Base-by-base conservation (phyloP, 1,140 invertebrate genomes). In the Scaptomyza pallida region DNA sequence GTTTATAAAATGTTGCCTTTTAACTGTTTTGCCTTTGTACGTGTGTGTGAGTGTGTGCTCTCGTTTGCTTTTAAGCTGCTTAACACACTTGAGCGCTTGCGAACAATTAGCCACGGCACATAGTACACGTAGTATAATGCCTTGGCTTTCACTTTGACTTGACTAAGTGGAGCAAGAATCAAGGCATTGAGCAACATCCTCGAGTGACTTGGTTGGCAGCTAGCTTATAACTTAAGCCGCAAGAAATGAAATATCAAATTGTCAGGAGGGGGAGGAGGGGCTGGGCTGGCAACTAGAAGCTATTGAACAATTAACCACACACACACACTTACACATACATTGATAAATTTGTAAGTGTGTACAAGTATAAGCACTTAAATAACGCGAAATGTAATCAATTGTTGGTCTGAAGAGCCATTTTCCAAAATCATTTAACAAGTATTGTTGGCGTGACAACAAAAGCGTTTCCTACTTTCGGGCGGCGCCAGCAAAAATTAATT, bases 81-180 rank as follows among this genome's bases (percentile, higher is more conserved):
- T 85, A 79, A 45, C 23, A 55, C 60, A 54, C 45, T 65, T 79
- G 72, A 83, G 80, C 80, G 80, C 79, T 75, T 86, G 80, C 75
- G 67, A 83, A 83, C 79, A 85, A 83, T 83, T 83, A 85, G 72
- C 57, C 62, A 48, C 12, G 17, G 51, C 44, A 55, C 59, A 69
- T 67, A n/a, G n/a, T n/a, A 30, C 26, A 6, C n/a, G n/a, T n/a
- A 30, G 26, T 30, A 45, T 55, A 68, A 75, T 57, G 60, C 62
- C 52, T 72, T 45, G 15, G 60, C 50, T 45, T 56, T n/a, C 2
- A 19, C 21, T 61, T 45, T 37, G 44, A 41, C 51, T 62, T 54
- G n/a, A 37, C 23, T 67, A 72, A 56, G 57, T 72, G 52, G 67
- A 75, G 61, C 35, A 51, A 35, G 37, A 55, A 26, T 43, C 57